Evolutionary conservation across 2,888 invertebrate genomes (phyloP).

Genomic region (Dryadula phaetusa): DNA sequence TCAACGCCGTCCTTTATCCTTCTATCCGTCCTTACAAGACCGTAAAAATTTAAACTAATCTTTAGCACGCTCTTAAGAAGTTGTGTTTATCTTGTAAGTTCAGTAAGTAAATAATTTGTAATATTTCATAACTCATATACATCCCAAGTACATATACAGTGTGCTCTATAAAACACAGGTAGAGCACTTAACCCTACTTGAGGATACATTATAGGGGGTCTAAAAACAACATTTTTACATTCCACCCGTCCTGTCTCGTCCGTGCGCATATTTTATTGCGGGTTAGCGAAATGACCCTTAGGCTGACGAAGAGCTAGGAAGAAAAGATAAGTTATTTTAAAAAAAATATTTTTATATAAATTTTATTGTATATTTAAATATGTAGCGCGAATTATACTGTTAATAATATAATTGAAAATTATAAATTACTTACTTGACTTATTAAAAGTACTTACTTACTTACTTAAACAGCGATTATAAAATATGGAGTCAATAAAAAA

Average conservation of each 20-base stretch:
- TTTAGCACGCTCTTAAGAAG: too few species aligned
- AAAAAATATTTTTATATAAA: neutral
- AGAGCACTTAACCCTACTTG: slow-evolving; percentile 75
- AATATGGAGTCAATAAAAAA: too few species aligned
- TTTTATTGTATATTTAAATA: too few species aligned
- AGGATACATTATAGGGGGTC: slow-evolving; percentile 78
- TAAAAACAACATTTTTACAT: slow-evolving; percentile 84
- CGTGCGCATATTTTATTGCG: slow-evolving; percentile 80
- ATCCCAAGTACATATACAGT: slow-evolving; percentile 17
- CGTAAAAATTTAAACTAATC: too few species aligned
- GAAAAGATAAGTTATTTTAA: neutral
- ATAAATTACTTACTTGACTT: too few species aligned
- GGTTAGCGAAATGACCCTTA: slow-evolving; percentile 76
- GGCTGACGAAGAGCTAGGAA: slow-evolving; percentile 63
- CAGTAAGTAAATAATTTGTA: neutral
- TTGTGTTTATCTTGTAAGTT: too few species aligned
- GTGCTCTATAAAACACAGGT: slow-evolving; percentile 56
- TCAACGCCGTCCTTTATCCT: too few species aligned
- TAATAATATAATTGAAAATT: too few species aligned
- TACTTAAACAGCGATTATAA: too few species aligned
- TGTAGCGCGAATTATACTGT: too few species aligned
- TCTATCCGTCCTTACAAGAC: too few species aligned
- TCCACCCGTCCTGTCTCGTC: slow-evolving; percentile 63
- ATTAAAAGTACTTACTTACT: too few species aligned
- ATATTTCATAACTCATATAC: slow-evolving; percentile 5